Evolutionary conservation across 2,888 invertebrate species (phyloP).

Genomic region (Vannuccia rotundouncinata): DNA sequence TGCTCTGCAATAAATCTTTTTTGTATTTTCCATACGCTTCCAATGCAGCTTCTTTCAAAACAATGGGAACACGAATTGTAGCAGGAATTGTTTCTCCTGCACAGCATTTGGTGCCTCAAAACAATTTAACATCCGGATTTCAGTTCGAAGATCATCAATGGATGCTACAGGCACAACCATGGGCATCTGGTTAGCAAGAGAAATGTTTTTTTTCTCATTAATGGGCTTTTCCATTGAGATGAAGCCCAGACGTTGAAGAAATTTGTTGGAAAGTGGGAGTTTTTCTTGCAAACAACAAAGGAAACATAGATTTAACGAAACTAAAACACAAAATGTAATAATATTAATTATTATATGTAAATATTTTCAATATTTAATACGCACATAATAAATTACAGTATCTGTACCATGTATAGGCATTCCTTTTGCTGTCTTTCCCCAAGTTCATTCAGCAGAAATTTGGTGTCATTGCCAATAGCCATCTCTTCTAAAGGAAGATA

Average conservation of each 20-base stretch:
- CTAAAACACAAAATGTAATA: neutral
- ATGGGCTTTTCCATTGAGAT: constrained; percentile 21
- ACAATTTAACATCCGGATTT: constrained; percentile 7
- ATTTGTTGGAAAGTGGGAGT: too few relatives aligned
- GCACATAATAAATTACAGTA: neutral
- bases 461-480: neutral
- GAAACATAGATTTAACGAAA: neutral
- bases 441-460: neutral
- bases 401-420: neutral
- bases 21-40: constrained; percentile 11
- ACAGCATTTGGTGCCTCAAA: neutral
- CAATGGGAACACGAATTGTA: neutral
- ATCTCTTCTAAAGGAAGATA: neutral
- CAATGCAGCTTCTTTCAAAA: constrained; percentile 20
- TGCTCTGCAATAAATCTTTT: constrained; percentile 23
- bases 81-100: neutral
- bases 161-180: constrained; percentile 13
- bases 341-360: neutral
- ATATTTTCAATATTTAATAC: neutral
- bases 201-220: neutral
- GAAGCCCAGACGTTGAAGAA: too few relatives aligned
- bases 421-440: neutral
- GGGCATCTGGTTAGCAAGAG: constrained; percentile 13
- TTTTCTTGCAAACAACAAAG: neutral
- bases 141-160: constrained; percentile 26